Evolutionary conservation across 2,888 invertebrate genomes (phyloP).

Genomic region (Chirona hameri): DNA sequence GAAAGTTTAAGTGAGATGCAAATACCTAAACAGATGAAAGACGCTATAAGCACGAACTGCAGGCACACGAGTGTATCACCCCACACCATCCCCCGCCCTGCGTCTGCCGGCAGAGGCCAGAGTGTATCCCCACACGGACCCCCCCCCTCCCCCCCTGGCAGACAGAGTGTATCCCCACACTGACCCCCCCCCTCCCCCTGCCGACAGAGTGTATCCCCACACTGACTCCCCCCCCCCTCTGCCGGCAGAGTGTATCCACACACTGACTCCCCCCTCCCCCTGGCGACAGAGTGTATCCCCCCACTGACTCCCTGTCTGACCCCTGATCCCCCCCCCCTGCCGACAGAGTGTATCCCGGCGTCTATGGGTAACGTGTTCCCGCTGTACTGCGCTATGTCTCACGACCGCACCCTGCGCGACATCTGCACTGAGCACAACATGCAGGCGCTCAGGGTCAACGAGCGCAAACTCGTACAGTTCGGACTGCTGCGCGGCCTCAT

Average conservation of each 20-base stretch:
- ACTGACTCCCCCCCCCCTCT: neutral
- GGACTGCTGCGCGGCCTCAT: conserved; percentile 82
- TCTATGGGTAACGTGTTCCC: conserved; percentile 66
- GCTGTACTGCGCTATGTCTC: conserved; percentile 71
- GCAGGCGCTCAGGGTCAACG: conserved; percentile 57
- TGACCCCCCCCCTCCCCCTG: neutral
- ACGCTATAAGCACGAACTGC: too few relatives aligned
- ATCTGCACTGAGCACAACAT: conserved; percentile 60
- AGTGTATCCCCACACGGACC: neutral
- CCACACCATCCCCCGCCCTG: too few relatives aligned
- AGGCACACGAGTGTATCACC: too few relatives aligned
- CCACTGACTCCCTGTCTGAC: neutral
- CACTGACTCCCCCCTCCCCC: neutral
- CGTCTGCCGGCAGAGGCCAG: too few relatives aligned
- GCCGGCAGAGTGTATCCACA: too few relatives aligned
- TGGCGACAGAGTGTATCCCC: neutral
- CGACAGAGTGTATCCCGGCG: conserved; percentile 43
- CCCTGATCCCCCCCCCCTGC: neutral
- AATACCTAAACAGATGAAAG: too few relatives aligned
- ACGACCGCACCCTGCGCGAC: conserved; percentile 71
- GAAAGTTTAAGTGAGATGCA: too few relatives aligned
- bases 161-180: neutral
- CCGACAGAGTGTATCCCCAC: neutral
- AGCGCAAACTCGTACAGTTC: conserved; percentile 78
- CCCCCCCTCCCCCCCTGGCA: neutral